Conservation (phyloP, 2,888 invertebrate genomes). For the Drosophila fulvimacula region DNA sequence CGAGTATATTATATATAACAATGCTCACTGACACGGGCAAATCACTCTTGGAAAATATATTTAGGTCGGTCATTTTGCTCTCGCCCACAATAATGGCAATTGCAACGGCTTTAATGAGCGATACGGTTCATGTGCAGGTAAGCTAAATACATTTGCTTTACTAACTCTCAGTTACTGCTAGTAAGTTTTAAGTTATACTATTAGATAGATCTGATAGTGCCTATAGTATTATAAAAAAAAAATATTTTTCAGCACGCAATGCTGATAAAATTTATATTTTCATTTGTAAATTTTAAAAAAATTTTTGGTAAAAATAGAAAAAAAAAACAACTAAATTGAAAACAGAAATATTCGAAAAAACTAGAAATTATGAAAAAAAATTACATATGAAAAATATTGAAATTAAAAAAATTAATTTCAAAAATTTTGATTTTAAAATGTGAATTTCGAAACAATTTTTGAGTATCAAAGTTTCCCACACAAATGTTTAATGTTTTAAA, state of each 20-base stretch:
- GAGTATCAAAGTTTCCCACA: too few relatives aligned
- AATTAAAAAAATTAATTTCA: too few relatives aligned
- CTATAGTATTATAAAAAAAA: background rate
- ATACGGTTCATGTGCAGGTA: slow-evolving; percentile 67
- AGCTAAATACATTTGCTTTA: background rate
- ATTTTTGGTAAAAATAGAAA: too few relatives aligned
- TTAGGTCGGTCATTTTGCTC: slow-evolving; percentile 55
- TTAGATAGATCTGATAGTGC: background rate
- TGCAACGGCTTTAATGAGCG: slow-evolving; percentile 55
- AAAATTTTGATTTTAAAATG: too few relatives aligned
- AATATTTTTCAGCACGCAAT: background rate
- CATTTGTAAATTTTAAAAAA: too few relatives aligned
- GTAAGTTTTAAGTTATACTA: background rate
- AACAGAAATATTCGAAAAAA: too few relatives aligned
- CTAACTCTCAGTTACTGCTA: background rate
- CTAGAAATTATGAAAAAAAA: too few relatives aligned
- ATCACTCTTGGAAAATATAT: background rate
- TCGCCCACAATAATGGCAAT: slow-evolving; percentile 57
- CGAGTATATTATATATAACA: slow-evolving; percentile 54
- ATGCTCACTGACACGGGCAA: slow-evolving; percentile 33
- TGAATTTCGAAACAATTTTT: too few relatives aligned
- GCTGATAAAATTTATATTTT: too few relatives aligned
- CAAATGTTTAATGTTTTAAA: too few relatives aligned
- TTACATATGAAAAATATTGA: too few relatives aligned
- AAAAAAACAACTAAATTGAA: too few relatives aligned